phyloP scores from a whole-genome alignment of 2,888 invertebrate genomes.

The Coelopa pilipes region DNA sequence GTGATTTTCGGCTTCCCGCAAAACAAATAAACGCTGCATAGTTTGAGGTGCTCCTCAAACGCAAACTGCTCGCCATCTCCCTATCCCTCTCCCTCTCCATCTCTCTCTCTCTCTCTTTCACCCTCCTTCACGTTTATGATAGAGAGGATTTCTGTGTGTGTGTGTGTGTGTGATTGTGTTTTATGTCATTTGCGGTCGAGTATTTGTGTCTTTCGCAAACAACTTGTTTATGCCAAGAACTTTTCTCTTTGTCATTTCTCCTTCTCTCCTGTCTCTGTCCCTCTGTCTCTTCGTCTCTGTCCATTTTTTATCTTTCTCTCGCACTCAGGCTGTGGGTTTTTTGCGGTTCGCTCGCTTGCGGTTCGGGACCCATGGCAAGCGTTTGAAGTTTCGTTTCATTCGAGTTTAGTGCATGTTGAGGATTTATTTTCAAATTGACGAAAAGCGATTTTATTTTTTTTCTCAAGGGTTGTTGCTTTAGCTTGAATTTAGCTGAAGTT shows the following conservation, averaged over 20 bases:
- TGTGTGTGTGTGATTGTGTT: background rate
- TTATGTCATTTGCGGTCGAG: constrained; percentile 34
- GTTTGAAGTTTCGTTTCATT: no score
- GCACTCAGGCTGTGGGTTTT: background rate
- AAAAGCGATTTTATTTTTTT: no score
- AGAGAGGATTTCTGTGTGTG: background rate
- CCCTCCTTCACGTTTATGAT: background rate
- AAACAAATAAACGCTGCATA: constrained; percentile 15
- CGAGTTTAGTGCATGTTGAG: no score
- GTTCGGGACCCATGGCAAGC: background rate
- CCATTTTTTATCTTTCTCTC: no score
- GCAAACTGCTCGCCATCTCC: background rate
- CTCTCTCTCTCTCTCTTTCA: background rate
- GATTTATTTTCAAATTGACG: no score
- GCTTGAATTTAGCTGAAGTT: no score
- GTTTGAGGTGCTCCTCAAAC: constrained; percentile 31
- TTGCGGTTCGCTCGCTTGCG: constrained; percentile 5
- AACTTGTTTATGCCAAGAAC: constrained; percentile 24
- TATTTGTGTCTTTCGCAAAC: constrained; percentile 36
- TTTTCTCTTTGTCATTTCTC: background rate
- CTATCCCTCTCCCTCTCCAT: background rate
- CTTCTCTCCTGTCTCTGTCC: no score
- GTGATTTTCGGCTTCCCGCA: background rate
- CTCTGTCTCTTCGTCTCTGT: no score
- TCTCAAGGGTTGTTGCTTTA: no score